These are phyloP conservation scores for Sphinx pinastri DNA, from an alignment of 2,888 invertebrate genomes.

Conservation along the genomic window DNA sequence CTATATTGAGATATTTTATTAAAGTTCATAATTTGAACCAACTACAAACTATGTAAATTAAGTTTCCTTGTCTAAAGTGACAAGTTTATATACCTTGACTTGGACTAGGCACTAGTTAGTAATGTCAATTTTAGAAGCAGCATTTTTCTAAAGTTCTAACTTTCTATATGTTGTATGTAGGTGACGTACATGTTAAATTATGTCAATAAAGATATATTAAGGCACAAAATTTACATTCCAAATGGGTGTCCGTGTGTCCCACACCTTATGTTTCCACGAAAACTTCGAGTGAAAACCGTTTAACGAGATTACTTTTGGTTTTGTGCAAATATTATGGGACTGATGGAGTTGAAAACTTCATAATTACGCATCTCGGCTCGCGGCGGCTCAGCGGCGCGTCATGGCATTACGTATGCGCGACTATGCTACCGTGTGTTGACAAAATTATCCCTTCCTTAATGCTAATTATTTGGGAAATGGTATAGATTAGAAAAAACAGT, in stretches of 20 bases:
- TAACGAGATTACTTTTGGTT: conserved; percentile 65
- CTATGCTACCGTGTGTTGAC: conserved; percentile 20
- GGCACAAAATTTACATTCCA: neutral
- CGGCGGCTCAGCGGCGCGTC: conserved; percentile 1
- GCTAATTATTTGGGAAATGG: neutral
- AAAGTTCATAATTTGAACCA: no score
- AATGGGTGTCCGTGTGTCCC: conserved; percentile 24
- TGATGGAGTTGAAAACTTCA: conserved; percentile 71
- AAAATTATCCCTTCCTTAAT: neutral
- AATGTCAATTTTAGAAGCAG: no score
- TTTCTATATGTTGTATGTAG: no score
- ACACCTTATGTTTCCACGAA: conserved; percentile 37
- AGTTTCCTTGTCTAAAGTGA: no score
- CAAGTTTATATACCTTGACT: no score
- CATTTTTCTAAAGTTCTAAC: no score
- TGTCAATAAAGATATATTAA: no score
- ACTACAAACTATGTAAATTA: no score
- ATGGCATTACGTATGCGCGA: neutral
- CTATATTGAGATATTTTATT: no score
- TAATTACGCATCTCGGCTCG: conserved; percentile 46
- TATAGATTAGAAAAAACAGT: neutral
- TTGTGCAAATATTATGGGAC: conserved; percentile 65
- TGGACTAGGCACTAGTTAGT: no score
- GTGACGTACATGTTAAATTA: no score
- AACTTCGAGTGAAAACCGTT: conserved; percentile 54